These are phyloP conservation scores for Sebastes iracundus DNA, from an alignment of 2,797 vertebrate species.

Conservation along the genomic window DNA sequence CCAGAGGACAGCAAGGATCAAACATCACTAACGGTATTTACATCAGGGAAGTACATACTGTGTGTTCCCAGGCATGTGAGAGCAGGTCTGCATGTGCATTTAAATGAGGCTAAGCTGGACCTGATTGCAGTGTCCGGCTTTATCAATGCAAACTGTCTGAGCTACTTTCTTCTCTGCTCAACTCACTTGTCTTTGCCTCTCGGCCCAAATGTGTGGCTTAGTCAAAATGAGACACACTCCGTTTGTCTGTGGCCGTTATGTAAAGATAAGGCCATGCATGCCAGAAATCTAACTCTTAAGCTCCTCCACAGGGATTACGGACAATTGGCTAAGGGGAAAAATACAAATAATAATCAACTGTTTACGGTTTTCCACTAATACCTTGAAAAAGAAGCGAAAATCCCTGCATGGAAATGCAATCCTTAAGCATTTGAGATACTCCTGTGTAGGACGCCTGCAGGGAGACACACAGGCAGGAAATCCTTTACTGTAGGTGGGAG, in stretches of 20 bases:
- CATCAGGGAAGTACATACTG: constrained; percentile 20
- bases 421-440: constrained; percentile 50
- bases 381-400: constrained; percentile 53
- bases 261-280: constrained; percentile 59
- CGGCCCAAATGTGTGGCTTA: constrained; percentile 32
- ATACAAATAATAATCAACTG: constrained; percentile 72
- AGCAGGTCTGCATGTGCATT: constrained; percentile 22
- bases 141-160: constrained; percentile 52
- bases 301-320: constrained; percentile 70
- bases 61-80: constrained; percentile 12
- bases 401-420: constrained; percentile 46
- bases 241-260: constrained; percentile 55
- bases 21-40: constrained; percentile 5
- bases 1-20: constrained; percentile 41
- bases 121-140: constrained; percentile 50
- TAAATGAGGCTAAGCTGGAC: constrained; percentile 34
- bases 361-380: constrained; percentile 68
- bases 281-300: constrained; percentile 72
- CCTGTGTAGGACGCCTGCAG: constrained; percentile 35
- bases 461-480: constrained; percentile 38
- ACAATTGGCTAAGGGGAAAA: constrained; percentile 68
- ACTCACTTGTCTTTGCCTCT: constrained; percentile 45
- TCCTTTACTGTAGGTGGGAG: constrained; percentile 40
- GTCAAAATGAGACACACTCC: constrained; percentile 43
- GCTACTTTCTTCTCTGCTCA: constrained; percentile 34